A percentile compares a stretch with the other conserved stretches of the same genome.
These are phyloP conservation scores for Falco novaeseelandiae DNA, from an alignment of 2,797 vertebrate species.

Conservation along the genomic window DNA sequence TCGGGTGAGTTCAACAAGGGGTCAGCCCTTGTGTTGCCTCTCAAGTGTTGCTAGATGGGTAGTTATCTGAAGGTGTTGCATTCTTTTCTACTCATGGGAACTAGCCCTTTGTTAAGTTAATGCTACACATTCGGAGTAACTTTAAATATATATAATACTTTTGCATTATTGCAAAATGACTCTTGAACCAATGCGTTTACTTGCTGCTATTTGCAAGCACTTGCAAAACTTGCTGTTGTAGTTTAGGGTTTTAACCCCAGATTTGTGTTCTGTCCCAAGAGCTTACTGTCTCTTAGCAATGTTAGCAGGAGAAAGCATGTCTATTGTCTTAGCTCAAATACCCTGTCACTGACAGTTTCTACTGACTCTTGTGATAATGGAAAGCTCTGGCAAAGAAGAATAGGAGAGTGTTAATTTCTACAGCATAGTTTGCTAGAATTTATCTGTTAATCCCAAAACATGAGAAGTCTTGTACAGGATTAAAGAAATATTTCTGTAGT, in stretches of 20 bases:
- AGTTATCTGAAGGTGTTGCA: background rate
- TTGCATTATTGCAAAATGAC: background rate
- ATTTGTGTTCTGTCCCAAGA: background rate
- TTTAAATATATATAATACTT: background rate
- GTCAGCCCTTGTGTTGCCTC: background rate
- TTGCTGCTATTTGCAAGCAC: background rate
- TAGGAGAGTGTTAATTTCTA: background rate
- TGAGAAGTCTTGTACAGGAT: background rate
- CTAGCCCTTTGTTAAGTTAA: background rate
- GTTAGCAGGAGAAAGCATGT: background rate
- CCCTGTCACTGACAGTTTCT: background rate
- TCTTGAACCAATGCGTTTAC: background rate
- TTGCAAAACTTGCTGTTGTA: background rate
- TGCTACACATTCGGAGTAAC: background rate
- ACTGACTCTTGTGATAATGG: background rate
- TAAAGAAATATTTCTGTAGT: background rate
- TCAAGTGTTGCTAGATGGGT: background rate
- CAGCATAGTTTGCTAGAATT: background rate
- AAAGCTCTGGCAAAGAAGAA: background rate
- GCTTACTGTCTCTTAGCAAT: background rate
- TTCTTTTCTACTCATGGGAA: background rate
- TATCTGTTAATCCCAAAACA: background rate
- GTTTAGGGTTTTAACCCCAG: background rate
- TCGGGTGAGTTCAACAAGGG: background rate
- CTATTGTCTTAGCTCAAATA: background rate